These are phyloP conservation scores for Drosophila pandora DNA, from an alignment of 1,140 invertebrate species.

Conservation along the genomic window DNA sequence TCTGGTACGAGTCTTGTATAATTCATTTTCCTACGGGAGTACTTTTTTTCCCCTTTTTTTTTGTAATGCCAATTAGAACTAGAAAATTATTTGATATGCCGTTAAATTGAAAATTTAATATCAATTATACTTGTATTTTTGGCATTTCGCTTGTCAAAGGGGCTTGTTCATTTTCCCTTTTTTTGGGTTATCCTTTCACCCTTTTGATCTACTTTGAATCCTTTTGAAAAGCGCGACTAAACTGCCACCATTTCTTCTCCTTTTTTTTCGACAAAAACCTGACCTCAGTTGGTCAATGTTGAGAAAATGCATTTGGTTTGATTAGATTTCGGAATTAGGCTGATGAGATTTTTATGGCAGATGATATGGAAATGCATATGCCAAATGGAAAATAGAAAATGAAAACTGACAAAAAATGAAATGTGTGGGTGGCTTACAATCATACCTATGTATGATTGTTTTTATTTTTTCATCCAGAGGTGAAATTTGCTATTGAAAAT, in stretches of 20 bases:
- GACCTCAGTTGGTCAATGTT: slow-evolving; percentile 46
- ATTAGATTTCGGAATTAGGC: slow-evolving; percentile 71
- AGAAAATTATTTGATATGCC: slow-evolving; percentile 52
- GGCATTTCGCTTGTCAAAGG: slow-evolving; percentile 19
- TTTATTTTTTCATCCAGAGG: slow-evolving; percentile 21
- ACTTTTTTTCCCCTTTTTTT: neutral
- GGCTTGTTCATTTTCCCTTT: neutral
- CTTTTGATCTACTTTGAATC: slow-evolving; percentile 49
- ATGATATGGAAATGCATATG: slow-evolving; percentile 37
- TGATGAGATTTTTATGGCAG: slow-evolving; percentile 54
- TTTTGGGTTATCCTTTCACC: slow-evolving; percentile 27
- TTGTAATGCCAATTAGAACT: slow-evolving; percentile 31
- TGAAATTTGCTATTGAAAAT: slow-evolving; percentile 49
- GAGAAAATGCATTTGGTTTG: slow-evolving; percentile 64
- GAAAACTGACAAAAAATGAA: slow-evolving; percentile 1
- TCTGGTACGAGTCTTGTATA: neutral
- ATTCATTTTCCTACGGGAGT: neutral
- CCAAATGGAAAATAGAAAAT: slow-evolving; percentile 22
- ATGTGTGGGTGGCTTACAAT: slow-evolving; percentile 15
- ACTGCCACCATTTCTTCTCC: slow-evolving; percentile 24
- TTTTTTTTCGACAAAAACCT: slow-evolving; percentile 20
- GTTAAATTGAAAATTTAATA: slow-evolving; percentile 57
- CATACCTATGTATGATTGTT: slow-evolving; percentile 12
- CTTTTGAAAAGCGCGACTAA: slow-evolving; percentile 45
- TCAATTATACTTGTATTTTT: slow-evolving; percentile 21